Percentiles rank a stretch among this genome's conserved stretches.
These are phyloP conservation scores for Trididemnum clinides DNA, from an alignment of 23 tunicate genomes.

Conservation along the genomic window DNA sequence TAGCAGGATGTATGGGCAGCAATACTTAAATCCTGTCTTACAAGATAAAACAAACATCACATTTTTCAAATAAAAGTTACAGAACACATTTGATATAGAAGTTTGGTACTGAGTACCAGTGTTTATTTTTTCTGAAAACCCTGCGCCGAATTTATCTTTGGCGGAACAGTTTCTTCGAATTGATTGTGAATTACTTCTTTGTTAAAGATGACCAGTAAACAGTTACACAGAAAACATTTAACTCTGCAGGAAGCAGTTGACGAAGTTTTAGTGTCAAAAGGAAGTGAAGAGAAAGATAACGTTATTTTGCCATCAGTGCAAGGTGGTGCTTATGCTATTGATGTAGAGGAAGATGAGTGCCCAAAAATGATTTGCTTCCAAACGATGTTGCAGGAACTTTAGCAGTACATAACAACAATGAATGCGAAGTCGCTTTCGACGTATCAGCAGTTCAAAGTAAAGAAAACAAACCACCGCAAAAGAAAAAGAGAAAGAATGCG, in stretches of 20 bases:
- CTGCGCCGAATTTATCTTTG: too few species aligned
- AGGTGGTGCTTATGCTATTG: constrained; percentile 15
- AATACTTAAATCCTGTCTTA: too few species aligned
- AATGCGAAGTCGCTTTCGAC: background rate
- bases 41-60: too few species aligned
- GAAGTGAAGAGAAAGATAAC: constrained; percentile 10
- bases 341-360: constrained; percentile 1
- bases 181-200: too few species aligned
- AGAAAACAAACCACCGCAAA: background rate
- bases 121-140: too few species aligned
- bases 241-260: constrained; percentile 18
- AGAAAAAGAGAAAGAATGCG: background rate
- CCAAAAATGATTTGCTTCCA: constrained; percentile 3
- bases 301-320: constrained; percentile 17
- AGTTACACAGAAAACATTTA: background rate
- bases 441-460: background rate
- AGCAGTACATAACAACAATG: background rate
- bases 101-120: too few species aligned
- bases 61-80: too few species aligned
- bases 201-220: background rate
- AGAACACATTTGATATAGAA: too few species aligned
- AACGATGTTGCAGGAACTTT: constrained; percentile 22
- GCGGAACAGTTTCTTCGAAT: too few species aligned
- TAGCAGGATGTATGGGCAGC: too few species aligned
- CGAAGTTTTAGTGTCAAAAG: background rate